Percentiles rank a stretch among this genome's conserved stretches.
Evolutionary conservation across 2,888 invertebrate species (phyloP).

Genomic region (Drosophila mimica): DNA sequence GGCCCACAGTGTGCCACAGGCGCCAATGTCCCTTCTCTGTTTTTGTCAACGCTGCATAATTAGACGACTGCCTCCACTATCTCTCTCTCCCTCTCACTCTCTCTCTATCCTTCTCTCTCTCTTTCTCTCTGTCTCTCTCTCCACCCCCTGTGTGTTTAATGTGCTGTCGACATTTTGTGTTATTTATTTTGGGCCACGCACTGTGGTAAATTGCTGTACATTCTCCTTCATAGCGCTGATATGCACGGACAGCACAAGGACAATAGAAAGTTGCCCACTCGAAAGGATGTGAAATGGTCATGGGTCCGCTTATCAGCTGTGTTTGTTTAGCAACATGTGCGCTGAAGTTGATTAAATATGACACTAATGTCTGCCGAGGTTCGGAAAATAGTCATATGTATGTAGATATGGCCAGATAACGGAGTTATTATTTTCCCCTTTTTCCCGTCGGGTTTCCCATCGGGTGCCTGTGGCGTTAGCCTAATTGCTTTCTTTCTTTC

Average conservation of each 20-base stretch:
- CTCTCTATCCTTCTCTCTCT: too few relatives aligned
- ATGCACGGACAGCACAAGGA: conserved; percentile 26
- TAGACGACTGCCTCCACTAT: conserved; percentile 39
- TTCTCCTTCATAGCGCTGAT: conserved; percentile 12
- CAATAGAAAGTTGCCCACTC: conserved; percentile 25
- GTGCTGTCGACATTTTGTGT: conserved; percentile 62
- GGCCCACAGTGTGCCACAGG: conserved; percentile 34
- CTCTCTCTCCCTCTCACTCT: not conserved
- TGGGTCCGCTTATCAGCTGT: conserved; percentile 36
- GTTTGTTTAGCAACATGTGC: conserved; percentile 51
- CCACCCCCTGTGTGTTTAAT: conserved; percentile 51
- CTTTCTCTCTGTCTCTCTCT: not conserved
- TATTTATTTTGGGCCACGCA: conserved; percentile 62
- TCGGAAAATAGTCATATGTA: conserved; percentile 18
- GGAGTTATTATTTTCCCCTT: conserved; percentile 14
- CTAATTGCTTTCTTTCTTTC: not conserved
- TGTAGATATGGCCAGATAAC: conserved; percentile 42
- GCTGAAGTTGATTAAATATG: conserved; percentile 41
- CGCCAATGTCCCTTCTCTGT: conserved; percentile 48
- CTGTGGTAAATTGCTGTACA: conserved; percentile 52
- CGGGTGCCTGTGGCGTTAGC: not conserved
- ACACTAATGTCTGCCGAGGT: conserved; percentile 18
- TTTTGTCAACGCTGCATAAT: conserved; percentile 79
- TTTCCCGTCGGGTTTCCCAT: not conserved
- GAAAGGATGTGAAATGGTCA: conserved; percentile 39